A percentile compares a stretch with the other conserved stretches of the same genome.
These are phyloP conservation scores for Lithophane ornitopus DNA, from an alignment of 2,888 invertebrate species.

Conservation along the genomic window DNA sequence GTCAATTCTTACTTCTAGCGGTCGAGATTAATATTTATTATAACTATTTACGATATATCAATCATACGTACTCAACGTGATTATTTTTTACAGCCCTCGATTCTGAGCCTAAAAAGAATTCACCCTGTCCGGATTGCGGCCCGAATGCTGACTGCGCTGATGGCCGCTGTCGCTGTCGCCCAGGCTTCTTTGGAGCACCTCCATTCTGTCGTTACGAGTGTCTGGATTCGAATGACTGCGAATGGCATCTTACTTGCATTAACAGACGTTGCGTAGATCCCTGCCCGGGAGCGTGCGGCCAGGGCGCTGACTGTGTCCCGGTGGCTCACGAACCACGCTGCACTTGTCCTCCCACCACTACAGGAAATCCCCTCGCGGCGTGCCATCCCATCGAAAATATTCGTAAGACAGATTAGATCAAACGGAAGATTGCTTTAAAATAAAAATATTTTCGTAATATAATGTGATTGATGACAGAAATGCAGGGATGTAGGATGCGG, in stretches of 20 bases:
- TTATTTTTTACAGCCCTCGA: conserved; percentile 73
- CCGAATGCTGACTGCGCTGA: conserved; percentile 93
- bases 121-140: conserved; percentile 93
- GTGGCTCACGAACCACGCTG: conserved; percentile 93
- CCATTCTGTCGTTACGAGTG: conserved; percentile 94
- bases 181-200: conserved; percentile 93
- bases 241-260: conserved; percentile 92
- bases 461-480: conserved; percentile 37
- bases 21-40: conserved; percentile 1
- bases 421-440: conserved; percentile 81
- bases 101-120: conserved; percentile 84
- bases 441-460: conserved; percentile 33
- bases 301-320: conserved; percentile 93
- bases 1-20: conserved; percentile 47
- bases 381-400: conserved; percentile 91
- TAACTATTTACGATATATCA: not conserved
- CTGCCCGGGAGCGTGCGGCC: conserved; percentile 94
- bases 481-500: conserved; percentile 67
- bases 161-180: conserved; percentile 92
- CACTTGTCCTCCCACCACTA: conserved; percentile 92
- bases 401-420: conserved; percentile 85
- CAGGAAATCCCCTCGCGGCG: conserved; percentile 94
- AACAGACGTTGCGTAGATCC: conserved; percentile 94
- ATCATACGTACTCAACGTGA: conserved; percentile 18
- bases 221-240: conserved; percentile 93